Evolutionary conservation across 2,797 vertebrate genomes (phyloP), one percentile per base, ranked within the genome.

Genomic region (Anabas testudineus): DNA sequence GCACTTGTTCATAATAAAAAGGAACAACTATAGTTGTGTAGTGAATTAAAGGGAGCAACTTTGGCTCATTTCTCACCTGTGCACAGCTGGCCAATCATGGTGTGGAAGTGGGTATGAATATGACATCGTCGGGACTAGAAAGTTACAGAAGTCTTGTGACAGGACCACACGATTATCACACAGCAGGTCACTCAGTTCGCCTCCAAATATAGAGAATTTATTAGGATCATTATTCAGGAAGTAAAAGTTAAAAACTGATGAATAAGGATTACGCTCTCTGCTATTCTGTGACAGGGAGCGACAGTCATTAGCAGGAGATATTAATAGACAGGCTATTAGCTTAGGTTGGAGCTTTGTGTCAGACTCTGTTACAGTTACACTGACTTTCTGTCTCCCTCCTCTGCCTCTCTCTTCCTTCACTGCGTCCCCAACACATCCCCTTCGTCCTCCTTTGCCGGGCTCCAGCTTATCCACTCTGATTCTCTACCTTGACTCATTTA

Each of bases 291-390:
- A 72, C 80, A 49, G 76, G 73, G 73, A 78, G 85, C 83, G 86
- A 74, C 84, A 71, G 78, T 83, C 83, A 86, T 90, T 87, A 89
- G 69, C 48, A 37, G 64, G 30, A 68, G 80, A 79, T 91, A 89
- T 87, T 90, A 87, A 89, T 88, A 88, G 89, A 85, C 76, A 45
- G 65, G 79, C 78, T 83, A 88, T 87, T 85, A 84, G 80, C 80
- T 83, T 24, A 59, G 82, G 86, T 79, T 32, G 26, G 69, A 76
- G 79, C 85, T 80, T 68, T 51, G 62, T 86, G 87, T 87, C 84
- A 81, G 81, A 75, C 79, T 69, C 59, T 59, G 71, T 82, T 81
- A 82, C 67, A 82, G 71, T 68, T 72, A 68, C 69, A 46, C 73
- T 67, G 57, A 57, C 36, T 78, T 43, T 74, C 59, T 59, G 43